Evolutionary conservation across 2,113 vertebrate genomes (phyloP).

Genomic region (Ia io): DNA sequence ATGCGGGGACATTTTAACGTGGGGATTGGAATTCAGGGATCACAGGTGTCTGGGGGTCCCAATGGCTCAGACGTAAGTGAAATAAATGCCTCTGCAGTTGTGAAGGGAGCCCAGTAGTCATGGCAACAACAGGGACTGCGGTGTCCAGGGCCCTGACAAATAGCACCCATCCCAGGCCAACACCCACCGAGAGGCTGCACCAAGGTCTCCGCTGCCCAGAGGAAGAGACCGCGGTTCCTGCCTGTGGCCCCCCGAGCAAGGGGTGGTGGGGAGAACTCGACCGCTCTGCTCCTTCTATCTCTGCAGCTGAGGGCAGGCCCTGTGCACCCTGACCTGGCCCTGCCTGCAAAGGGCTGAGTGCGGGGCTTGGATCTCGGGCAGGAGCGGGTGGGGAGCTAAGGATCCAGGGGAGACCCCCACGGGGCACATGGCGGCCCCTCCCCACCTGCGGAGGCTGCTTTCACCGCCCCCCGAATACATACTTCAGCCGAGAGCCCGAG

Average conservation of each 20-base stretch:
- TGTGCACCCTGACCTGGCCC: accelerated
- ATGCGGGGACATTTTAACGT: accelerated
- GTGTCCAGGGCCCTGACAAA: no score
- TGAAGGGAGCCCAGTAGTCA: background rate
- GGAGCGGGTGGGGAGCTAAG: background rate
- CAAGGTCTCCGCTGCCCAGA: background rate
- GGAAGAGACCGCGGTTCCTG: background rate
- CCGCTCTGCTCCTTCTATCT: background rate
- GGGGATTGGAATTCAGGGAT: background rate
- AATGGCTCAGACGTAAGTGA: background rate
- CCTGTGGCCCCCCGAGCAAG: no score
- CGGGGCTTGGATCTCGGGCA: accelerated
- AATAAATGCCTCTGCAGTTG: background rate
- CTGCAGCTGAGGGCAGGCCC: background rate
- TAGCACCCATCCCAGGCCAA: accelerated
- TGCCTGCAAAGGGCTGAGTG: background rate
- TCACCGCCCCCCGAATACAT: slow-evolving; percentile 50
- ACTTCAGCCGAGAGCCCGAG: slow-evolving; percentile 54
- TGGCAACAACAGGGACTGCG: background rate
- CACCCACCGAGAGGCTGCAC: accelerated
- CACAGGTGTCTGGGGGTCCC: background rate
- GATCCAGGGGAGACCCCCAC: background rate
- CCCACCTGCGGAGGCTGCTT: slow-evolving; percentile 11
- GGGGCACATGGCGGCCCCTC: background rate
- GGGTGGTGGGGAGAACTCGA: accelerated